Conservation (phyloP, 2,797 vertebrate species). For the Borostomias antarcticus region DNA sequence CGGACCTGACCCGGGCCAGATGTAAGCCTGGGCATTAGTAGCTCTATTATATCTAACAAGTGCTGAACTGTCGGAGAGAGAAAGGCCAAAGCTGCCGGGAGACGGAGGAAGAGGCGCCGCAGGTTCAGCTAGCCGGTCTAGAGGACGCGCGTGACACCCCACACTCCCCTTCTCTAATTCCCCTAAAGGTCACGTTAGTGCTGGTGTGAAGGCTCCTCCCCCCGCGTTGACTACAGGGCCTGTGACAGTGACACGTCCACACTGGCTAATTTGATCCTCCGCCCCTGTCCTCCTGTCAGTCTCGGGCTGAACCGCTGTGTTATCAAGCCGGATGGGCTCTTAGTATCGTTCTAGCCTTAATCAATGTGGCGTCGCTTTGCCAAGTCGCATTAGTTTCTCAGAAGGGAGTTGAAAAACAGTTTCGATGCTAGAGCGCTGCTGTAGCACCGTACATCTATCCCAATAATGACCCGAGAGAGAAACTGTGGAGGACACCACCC, state of each 20-base stretch:
- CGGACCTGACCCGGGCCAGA: slow-evolving; percentile 45
- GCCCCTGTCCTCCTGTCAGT: slow-evolving; percentile 2
- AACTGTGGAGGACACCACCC: too few species aligned
- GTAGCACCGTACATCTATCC: too few species aligned
- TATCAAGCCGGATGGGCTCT: slow-evolving; percentile 4
- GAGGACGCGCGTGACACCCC: too few species aligned
- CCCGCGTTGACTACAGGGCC: slow-evolving; percentile 37
- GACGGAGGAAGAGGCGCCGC: slow-evolving; percentile 17
- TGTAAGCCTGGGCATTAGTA: slow-evolving; percentile 27
- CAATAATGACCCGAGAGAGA: neutral
- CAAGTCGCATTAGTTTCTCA: neutral
- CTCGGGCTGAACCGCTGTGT: neutral
- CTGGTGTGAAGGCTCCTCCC: slow-evolving; percentile 37
- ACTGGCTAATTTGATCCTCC: slow-evolving; percentile 43
- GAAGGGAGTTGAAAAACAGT: neutral
- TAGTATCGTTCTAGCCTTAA: neutral
- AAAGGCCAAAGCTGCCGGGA: slow-evolving; percentile 40
- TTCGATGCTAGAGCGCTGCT: too few species aligned
- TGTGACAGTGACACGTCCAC: slow-evolving; percentile 49
- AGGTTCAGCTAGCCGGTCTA: too few species aligned
- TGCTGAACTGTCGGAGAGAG: slow-evolving; percentile 36
- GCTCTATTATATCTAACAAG: slow-evolving; percentile 46
- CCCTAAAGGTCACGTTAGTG: slow-evolving; percentile 61
- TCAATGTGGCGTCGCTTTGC: neutral
- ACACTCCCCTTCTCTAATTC: slow-evolving; percentile 25